Evolutionary conservation across 2,888 invertebrate genomes (phyloP), one percentile per base, ranked within the genome.

Genomic region (Megaustenia siamemsis): DNA sequence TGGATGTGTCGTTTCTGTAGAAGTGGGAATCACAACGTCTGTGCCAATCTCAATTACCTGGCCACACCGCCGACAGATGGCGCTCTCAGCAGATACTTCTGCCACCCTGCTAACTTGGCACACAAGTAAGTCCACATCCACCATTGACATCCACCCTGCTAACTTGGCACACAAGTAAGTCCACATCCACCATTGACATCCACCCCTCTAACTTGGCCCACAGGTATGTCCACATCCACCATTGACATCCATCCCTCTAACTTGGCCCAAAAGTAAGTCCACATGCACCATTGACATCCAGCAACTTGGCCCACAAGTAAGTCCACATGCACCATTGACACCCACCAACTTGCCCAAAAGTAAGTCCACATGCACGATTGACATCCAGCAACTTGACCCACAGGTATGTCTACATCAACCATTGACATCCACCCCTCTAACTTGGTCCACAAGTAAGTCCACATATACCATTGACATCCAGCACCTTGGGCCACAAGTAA

Each of bases 31-130:
- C 92, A 93, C 89, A 93, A 93, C 86, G 87, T 93, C 40, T 93
- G 93, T 86, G 89, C 88, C 12, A 86, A 91, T 12, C 92, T 94
- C 38, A 86, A 88, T 78, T 90, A 89, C 82, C 86, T 92, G 76
- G 91, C 93, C 75, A 92, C 93, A 40, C 92, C 93, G 6, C 93
- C 93, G 0, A 91, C 91, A 82, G 88, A 91, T 77, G 93, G 93
- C 0, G 91, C 91, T 10, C 86, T 93, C 35, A 89, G 90, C 5
- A 77, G 91, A 63, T 92, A 87, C 77, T 92, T 90, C 82, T 90
- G 89, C 10, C 93, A 93, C 78, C 90, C 92, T 21, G 93, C 92
- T 5, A 92, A 91, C 85, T 93, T 92, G 86, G 91, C 91, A 45
- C 91, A 90, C 90, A 92, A 90, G 93, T 93, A 86, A 86, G 73